These are phyloP conservation scores for Xiphophorus hellerii DNA, from an alignment of 2,113 vertebrate species.

Conservation along the genomic window DNA sequence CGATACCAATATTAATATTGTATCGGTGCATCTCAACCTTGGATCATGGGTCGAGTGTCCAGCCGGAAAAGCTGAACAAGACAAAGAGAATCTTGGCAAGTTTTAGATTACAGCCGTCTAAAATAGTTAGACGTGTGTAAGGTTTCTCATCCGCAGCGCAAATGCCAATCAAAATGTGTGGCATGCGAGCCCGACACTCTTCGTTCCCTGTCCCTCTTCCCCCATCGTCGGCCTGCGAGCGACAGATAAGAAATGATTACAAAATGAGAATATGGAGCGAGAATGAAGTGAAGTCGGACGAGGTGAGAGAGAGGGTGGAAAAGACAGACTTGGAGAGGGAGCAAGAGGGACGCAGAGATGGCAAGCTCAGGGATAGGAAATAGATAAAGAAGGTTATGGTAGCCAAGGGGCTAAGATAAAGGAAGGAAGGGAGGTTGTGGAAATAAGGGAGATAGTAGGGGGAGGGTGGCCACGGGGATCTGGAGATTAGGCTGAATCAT, in stretches of 20 bases:
- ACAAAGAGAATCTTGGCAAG: constrained; percentile 17
- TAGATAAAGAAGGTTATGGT: constrained; percentile 66
- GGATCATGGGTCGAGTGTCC: not conserved
- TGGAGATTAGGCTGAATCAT: constrained; percentile 74
- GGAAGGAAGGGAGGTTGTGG: constrained; percentile 44
- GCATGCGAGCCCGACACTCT: constrained; percentile 13
- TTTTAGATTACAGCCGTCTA: constrained; percentile 25
- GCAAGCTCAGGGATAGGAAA: constrained; percentile 41
- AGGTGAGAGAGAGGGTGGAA: not conserved
- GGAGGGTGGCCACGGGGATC: constrained; percentile 48
- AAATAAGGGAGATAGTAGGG: constrained; percentile 60
- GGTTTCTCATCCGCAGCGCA: constrained; percentile 18
- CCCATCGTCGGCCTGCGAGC: constrained; percentile 35
- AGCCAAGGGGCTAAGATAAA: constrained; percentile 40
- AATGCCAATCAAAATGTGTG: constrained; percentile 30
- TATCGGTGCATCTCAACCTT: no score
- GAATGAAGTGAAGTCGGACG: constrained; percentile 51
- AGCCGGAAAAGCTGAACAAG: not conserved
- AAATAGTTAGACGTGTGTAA: constrained; percentile 16
- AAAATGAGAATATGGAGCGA: constrained; percentile 44
- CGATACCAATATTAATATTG: no score
- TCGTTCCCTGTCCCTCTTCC: constrained; percentile 15
- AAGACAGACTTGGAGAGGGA: constrained; percentile 19
- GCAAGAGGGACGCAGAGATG: constrained; percentile 42
- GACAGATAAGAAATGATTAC: constrained; percentile 56